These are phyloP conservation scores for Salvator merianae DNA, from an alignment of 2,113 vertebrate genomes.

Conservation along the genomic window DNA sequence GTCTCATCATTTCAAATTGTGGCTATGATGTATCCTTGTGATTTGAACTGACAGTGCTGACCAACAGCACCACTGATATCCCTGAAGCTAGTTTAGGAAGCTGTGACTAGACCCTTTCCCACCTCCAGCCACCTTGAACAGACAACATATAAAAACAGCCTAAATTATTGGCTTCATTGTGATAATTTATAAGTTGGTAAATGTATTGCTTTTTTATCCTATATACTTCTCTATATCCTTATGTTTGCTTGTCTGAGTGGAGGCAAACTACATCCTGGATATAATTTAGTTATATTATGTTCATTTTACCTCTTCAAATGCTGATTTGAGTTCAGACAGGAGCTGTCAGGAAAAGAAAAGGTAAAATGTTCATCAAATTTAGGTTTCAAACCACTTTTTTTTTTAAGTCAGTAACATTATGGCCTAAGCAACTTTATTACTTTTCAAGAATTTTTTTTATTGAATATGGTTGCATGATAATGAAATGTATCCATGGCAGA, in stretches of 20 bases:
- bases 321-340: slow-evolving; percentile 19
- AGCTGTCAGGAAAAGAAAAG: background rate
- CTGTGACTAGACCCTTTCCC: no score
- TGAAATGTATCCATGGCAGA: background rate
- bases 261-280: background rate
- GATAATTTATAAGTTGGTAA: background rate
- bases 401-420: background rate
- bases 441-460: background rate
- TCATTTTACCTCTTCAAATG: slow-evolving; percentile 21
- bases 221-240: background rate
- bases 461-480: background rate
- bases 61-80: no score
- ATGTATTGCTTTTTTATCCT: background rate
- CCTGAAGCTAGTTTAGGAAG: no score
- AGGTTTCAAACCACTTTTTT: slow-evolving; percentile 29
- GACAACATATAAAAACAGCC: no score
- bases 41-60: no score
- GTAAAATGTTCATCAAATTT: slow-evolving; percentile 22
- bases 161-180: background rate
- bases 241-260: background rate
- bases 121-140: no score
- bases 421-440: background rate
- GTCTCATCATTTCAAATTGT: no score
- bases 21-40: no score
- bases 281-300: background rate